These are phyloP conservation scores for Tyto alba DNA, from an alignment of 2,113 vertebrate genomes.

Conservation along the genomic window DNA sequence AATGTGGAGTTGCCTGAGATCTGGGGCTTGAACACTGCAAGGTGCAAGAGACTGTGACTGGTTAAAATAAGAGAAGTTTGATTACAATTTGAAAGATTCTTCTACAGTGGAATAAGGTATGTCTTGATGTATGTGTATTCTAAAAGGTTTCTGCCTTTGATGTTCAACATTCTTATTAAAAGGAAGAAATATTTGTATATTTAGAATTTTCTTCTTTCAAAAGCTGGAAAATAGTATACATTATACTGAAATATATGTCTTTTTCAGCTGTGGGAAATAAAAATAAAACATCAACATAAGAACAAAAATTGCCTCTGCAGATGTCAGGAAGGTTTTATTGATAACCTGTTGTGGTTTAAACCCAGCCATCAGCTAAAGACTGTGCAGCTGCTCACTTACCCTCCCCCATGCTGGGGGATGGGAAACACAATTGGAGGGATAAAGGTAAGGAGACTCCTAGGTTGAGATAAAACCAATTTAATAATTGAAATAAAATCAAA, in stretches of 20 bases:
- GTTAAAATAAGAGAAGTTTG: background rate
- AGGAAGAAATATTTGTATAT: background rate
- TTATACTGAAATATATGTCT: background rate
- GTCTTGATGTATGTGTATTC: background rate
- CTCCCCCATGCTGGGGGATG: no score
- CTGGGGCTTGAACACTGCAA: background rate
- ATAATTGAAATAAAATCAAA: no score
- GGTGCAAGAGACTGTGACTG: background rate
- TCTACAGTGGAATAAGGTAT: background rate
- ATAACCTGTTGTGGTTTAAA: background rate
- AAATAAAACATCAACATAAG: background rate
- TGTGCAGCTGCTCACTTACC: no score
- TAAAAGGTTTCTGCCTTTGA: background rate
- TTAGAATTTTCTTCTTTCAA: background rate
- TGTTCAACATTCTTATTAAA: background rate
- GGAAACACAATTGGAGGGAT: no score
- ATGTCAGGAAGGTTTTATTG: background rate
- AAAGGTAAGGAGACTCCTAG: no score
- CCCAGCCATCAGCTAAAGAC: no score
- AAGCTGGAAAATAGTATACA: background rate
- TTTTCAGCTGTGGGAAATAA: background rate
- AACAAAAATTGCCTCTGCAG: background rate
- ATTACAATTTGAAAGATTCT: background rate
- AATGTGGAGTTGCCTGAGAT: background rate
- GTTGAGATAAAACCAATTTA: no score